Conservation (phyloP, 1,140 invertebrate genomes). For the Ips typographus region DNA sequence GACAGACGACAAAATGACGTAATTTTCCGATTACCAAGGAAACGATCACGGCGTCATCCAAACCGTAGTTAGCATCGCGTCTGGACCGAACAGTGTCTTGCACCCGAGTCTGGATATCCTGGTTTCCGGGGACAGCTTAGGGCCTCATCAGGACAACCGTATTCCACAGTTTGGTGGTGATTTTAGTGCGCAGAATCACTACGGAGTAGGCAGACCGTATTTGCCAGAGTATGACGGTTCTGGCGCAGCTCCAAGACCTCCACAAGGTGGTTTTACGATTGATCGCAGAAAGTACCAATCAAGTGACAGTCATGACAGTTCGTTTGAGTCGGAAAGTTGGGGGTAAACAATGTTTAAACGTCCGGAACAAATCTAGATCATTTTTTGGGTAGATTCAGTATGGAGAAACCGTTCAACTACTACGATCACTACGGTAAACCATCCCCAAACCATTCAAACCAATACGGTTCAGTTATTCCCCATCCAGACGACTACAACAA, state of each 20-base stretch:
- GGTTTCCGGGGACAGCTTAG: slow-evolving; percentile 20
- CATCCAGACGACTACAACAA: slow-evolving; percentile 36
- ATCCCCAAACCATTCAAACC: slow-evolving; percentile 16
- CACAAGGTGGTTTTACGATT: background rate
- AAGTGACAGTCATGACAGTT: slow-evolving; percentile 8
- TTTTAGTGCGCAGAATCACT: no score
- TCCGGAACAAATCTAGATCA: background rate
- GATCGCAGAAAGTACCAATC: slow-evolving; percentile 27
- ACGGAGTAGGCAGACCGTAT: no score
- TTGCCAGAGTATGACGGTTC: no score
- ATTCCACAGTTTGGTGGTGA: no score
- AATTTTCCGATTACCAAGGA: background rate
- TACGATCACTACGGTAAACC: slow-evolving; percentile 28
- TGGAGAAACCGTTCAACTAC: slow-evolving; percentile 11
- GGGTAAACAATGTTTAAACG: background rate
- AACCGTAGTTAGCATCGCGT: slow-evolving; percentile 39
- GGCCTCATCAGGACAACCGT: no score
- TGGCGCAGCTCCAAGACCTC: background rate
- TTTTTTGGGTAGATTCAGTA: background rate
- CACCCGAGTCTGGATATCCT: slow-evolving; percentile 39
- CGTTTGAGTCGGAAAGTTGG: slow-evolving; percentile 24
- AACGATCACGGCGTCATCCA: slow-evolving; percentile 17
- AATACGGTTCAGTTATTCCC: slow-evolving; percentile 41
- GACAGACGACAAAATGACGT: background rate
- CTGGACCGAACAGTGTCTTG: slow-evolving; percentile 34